Evolutionary conservation across 2,888 invertebrate species (phyloP).

Genomic region (Perizoma flavofasciatum): DNA sequence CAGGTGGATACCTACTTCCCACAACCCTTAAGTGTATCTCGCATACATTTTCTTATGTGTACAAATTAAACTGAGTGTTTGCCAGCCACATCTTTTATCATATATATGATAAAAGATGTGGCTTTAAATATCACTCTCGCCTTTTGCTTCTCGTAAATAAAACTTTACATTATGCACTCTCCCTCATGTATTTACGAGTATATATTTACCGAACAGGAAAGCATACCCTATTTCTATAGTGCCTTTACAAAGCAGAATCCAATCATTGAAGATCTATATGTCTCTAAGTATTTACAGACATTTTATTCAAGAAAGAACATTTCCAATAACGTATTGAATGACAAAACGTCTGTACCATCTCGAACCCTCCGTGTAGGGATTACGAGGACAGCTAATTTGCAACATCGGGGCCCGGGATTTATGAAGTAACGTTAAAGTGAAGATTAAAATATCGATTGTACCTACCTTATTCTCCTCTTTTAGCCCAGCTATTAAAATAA

Average conservation of each 20-base stretch:
- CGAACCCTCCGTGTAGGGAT: conserved; percentile 43
- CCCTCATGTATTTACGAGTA: neutral
- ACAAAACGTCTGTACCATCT: conserved; percentile 32
- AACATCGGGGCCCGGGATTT: conserved; percentile 30
- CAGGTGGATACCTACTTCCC: no score
- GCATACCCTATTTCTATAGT: conserved; percentile 25
- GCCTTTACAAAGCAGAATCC: conserved; percentile 27
- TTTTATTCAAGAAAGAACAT: conserved; percentile 24
- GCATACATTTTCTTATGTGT: no score
- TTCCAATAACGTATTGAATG: conserved; percentile 34
- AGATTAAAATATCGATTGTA: neutral
- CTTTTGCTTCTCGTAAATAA: no score
- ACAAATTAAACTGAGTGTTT: no score
- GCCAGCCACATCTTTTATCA: no score
- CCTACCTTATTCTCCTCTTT: no score
- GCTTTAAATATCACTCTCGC: no score
- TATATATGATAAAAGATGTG: no score
- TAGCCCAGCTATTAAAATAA: no score
- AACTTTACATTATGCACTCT: neutral
- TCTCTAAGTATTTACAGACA: conserved; percentile 7
- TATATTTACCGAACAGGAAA: conserved; percentile 8
- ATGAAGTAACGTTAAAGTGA: conserved; percentile 8
- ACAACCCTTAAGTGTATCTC: no score
- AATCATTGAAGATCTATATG: conserved; percentile 25
- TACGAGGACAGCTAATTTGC: conserved; percentile 51